These are phyloP conservation scores for Cheilosia soror DNA, from an alignment of 2,888 invertebrate species.

Conservation along the genomic window DNA sequence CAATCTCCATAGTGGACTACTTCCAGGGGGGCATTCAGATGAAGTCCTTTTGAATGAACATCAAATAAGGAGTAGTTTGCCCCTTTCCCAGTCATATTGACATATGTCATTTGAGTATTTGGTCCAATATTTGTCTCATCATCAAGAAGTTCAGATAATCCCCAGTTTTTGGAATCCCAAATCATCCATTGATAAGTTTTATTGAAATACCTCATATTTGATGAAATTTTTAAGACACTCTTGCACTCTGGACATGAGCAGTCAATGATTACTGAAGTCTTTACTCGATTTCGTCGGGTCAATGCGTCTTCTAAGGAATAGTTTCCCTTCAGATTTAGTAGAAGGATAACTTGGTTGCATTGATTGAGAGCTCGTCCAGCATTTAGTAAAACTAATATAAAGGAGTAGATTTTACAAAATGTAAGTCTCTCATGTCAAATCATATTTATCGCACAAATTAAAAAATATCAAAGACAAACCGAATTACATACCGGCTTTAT, in stretches of 20 bases:
- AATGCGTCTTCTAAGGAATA: slow-evolving; percentile 74
- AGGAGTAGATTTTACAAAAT: background rate
- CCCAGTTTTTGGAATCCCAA: slow-evolving; percentile 76
- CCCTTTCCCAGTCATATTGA: slow-evolving; percentile 71
- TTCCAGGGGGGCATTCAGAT: slow-evolving; percentile 78
- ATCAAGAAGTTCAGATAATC: slow-evolving; percentile 69
- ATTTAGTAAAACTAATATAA: background rate
- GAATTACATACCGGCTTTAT: slow-evolving; percentile 74
- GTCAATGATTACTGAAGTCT: slow-evolving; percentile 78
- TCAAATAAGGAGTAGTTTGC: slow-evolving; percentile 78
- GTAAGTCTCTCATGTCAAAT: too few species aligned
- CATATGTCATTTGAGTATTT: slow-evolving; percentile 81
- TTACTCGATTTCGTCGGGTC: slow-evolving; percentile 76
- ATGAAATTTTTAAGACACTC: slow-evolving; percentile 76
- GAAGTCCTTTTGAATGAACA: slow-evolving; percentile 81
- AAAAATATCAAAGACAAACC: background rate
- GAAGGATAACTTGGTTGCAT: slow-evolving; percentile 76
- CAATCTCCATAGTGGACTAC: slow-evolving; percentile 76
- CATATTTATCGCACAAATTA: too few species aligned
- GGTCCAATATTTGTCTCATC: slow-evolving; percentile 78
- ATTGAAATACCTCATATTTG: slow-evolving; percentile 79
- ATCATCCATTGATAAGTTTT: slow-evolving; percentile 82
- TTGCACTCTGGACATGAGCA: slow-evolving; percentile 76
- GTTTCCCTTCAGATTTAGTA: slow-evolving; percentile 74
- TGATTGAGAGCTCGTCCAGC: slow-evolving; percentile 69